Evolutionary conservation across 2,797 vertebrate genomes (phyloP), one percentile per base, ranked within the genome.

Genomic region (Hydrocynus forskahlii): DNA sequence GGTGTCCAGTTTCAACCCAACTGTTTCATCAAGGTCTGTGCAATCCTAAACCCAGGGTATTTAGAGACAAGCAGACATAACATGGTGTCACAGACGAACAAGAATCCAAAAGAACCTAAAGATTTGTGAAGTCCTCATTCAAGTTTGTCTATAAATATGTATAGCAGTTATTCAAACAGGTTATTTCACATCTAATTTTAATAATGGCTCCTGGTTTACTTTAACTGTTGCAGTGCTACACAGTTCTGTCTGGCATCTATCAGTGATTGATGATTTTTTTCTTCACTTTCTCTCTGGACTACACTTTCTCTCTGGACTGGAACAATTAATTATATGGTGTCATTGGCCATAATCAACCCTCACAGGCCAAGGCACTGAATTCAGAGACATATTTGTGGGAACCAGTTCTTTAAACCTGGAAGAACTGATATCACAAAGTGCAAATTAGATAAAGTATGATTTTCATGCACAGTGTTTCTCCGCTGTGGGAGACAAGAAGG

Each of bases 51-150:
- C 87, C 82, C 45, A 74, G 68, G 72, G 81, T 91, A 91, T 92
- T 91, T 90, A 88, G 79, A 90, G 85, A 88, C 88, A 88, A 89
- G 89, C 81, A 85, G 78, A 83, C 81, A 35, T 83, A 88, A 85
- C 84, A 63, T 6, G 85, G 84, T 90, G 85, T 78, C 84, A 84
- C 73, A 63, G 75, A 57, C 85, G 86, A 86, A 92, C 88, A 55
- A 59, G 16, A 35, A 29, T 45, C 48, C 38, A 75, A 35, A 66
- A 43, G 71, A 68, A 57, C 55, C 48, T 52, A 78, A 57, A 79
- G 38, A 80, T 59, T n/a, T 19, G 6, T 19, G 17, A 8, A 13
- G 21, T 25, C n/a, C 0, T 23, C 7, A 23, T 60, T 23, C 48
- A 12, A 50, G 10, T 50, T 9, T 21, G 19, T 57, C 55, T 25